Evolutionary conservation across 2,113 vertebrate species (phyloP), one percentile per base, ranked within the genome.

Genomic region (Piaya cayana): DNA sequence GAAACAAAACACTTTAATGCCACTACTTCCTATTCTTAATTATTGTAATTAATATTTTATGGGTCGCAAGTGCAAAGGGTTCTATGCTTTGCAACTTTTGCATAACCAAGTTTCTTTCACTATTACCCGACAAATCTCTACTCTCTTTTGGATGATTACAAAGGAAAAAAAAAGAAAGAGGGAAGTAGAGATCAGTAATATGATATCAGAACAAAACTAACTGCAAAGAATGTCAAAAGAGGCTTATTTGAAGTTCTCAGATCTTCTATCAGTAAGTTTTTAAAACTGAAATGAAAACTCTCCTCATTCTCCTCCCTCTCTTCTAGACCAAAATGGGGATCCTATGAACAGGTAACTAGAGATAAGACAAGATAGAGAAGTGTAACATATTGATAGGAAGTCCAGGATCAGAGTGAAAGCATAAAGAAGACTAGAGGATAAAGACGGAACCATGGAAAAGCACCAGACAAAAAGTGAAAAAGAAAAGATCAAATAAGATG

Each of bases 11-110:
- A 68, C 62, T 89, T 75, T n/a, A 63, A 64, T 59, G 81, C 69
- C 70, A 69, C 39, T 83, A 32, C 11, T 8, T 12, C 11, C 32
- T 74, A 63, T 63, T 88, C 64, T 67, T 88, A 77, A 86, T 93
- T 65, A 92, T 82, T 93, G 93, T 67, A 93, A 92, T 96, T 94
- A 93, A 86, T 88, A 56, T 91, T 91, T 63, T 60, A 52, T 56
- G 36, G 32, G 11, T 56, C 92, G 43, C 52, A 93, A 95, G 81
- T 78, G 16, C 52, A 86, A 86, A 23, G 34, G 25, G 1, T 9
- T 91, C 90, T 86, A 45, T 65, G 53, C 62, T 70, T 86, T 70
- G 17, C 32, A 58, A 78, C 42, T 93, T 93, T 30, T 12, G 47
- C 64, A 39, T 82, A 93, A 96, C 91, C 69, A 88, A 75, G 34